Evolutionary conservation across 2,113 vertebrate genomes (phyloP).

Genomic region (Brachypteracias leptosomus): DNA sequence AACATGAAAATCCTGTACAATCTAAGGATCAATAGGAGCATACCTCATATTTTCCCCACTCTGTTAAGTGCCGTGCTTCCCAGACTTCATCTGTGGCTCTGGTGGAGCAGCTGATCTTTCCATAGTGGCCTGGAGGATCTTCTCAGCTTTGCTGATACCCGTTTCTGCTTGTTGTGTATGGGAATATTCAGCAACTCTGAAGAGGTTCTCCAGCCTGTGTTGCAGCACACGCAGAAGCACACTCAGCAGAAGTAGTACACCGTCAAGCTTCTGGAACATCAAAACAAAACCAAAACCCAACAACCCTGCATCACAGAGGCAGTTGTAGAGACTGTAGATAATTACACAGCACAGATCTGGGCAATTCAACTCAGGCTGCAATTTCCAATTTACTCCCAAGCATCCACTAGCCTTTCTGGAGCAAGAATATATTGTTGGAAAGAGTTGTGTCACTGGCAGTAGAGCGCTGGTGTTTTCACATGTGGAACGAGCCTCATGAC

Average conservation of each 20-base stretch:
- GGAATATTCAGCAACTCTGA: background rate
- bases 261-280: background rate
- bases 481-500: background rate
- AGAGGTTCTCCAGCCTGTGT: background rate
- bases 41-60: background rate
- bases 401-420: background rate
- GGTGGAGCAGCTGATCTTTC: background rate
- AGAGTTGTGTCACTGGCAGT: background rate
- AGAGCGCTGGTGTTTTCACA: background rate
- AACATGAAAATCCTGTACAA: background rate
- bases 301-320: background rate
- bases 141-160: background rate
- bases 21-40: background rate
- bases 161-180: background rate
- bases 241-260: background rate
- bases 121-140: background rate
- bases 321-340: background rate
- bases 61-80: background rate
- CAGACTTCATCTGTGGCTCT: background rate
- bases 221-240: background rate
- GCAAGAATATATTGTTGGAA: background rate
- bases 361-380: background rate
- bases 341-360: background rate
- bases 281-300: background rate
- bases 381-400: background rate